phyloP scores from a whole-genome alignment of 53 echinoderm and acorn worm genomes.

The Echinometra lucunter region DNA sequence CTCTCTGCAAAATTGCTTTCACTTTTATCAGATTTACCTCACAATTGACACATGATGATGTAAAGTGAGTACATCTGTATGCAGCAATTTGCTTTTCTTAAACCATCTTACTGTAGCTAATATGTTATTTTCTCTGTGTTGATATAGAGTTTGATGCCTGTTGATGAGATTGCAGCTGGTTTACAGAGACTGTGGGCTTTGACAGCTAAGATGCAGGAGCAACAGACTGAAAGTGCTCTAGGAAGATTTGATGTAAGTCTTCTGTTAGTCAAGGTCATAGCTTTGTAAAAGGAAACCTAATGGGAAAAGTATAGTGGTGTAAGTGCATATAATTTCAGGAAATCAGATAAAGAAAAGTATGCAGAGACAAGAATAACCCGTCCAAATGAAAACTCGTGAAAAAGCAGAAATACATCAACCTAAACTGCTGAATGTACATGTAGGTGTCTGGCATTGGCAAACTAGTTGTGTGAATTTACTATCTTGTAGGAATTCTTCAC shows the following conservation, averaged over 20 bases:
- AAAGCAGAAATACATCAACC: too few relatives aligned
- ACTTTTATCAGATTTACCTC: too few relatives aligned
- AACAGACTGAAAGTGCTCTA: slow-evolving; percentile 88
- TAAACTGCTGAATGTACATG: too few relatives aligned
- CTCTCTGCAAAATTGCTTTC: too few relatives aligned
- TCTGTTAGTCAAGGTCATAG: not conserved
- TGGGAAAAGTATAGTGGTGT: not conserved
- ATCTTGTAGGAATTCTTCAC: too few relatives aligned
- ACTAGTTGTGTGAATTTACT: too few relatives aligned
- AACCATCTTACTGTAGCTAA: too few relatives aligned
- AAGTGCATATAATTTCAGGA: not conserved
- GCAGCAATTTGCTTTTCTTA: too few relatives aligned
- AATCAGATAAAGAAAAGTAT: not conserved
- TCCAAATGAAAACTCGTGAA: too few relatives aligned
- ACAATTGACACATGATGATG: too few relatives aligned
- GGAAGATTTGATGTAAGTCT: slow-evolving; percentile 98
- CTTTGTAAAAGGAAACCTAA: not conserved
- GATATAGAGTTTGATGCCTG: slow-evolving; percentile 73
- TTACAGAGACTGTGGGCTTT: slow-evolving; percentile 93
- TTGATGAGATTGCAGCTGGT: slow-evolving; percentile 86
- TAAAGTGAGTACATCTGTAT: too few relatives aligned
- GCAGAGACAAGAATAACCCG: not conserved
- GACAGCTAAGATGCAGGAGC: slow-evolving; percentile 82
- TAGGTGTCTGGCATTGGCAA: too few relatives aligned
- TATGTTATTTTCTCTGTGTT: not conserved